Percentiles rank a stretch among this genome's conserved stretches.
Evolutionary conservation across 1,140 invertebrate species (phyloP).

Genomic region (Gryllus bimaculatus): DNA sequence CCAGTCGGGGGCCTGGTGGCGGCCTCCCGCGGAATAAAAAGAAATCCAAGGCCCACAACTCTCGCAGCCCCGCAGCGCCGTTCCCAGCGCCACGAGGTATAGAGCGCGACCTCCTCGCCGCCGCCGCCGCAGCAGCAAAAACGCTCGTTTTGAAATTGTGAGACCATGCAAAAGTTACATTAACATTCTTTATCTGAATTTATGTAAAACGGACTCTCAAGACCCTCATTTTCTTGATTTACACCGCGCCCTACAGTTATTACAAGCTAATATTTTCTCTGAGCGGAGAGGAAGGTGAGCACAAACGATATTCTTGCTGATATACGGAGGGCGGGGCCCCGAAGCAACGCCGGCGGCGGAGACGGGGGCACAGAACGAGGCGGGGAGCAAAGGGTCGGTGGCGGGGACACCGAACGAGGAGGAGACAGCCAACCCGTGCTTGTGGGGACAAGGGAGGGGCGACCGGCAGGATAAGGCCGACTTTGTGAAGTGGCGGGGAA

Average conservation of each 20-base stretch:
- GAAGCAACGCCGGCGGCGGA: too few relatives aligned
- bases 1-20: too few relatives aligned
- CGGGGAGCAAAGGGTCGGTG: too few relatives aligned
- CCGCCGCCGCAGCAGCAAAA: neutral
- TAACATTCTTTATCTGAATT: slow-evolving; percentile 6
- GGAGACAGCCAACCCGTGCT: too few relatives aligned
- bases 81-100: neutral
- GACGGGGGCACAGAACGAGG: too few relatives aligned
- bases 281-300: neutral
- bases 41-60: neutral
- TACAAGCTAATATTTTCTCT: neutral
- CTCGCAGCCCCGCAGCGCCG: too few relatives aligned
- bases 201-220: slow-evolving; percentile 1
- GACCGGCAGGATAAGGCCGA: too few relatives aligned
- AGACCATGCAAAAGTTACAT: neutral
- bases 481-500: too few relatives aligned
- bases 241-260: neutral
- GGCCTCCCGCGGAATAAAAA: neutral
- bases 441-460: too few relatives aligned
- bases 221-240: neutral
- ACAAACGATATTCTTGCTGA: neutral
- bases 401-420: too few relatives aligned
- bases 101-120: neutral
- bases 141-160: neutral
- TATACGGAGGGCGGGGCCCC: neutral